Evolutionary conservation across 2,797 vertebrate species (phyloP).

Genomic region (Semotilus atromaculatus): DNA sequence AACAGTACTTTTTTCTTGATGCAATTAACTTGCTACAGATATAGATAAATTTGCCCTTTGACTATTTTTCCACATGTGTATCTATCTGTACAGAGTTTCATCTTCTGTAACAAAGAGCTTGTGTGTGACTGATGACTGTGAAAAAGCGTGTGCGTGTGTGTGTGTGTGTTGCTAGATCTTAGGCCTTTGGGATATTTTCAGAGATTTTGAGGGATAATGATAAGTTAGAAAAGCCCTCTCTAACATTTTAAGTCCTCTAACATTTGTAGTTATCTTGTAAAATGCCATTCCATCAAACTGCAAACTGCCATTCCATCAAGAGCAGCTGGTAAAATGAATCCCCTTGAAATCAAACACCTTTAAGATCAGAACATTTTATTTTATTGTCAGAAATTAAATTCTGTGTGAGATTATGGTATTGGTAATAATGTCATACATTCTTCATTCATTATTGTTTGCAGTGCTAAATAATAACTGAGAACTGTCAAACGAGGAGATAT

Average conservation of each 20-base stretch:
- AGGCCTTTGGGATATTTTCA: slow-evolving; percentile 43
- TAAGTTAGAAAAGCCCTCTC: slow-evolving; percentile 46
- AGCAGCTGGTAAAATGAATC: slow-evolving; percentile 47
- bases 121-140: background rate
- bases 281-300: slow-evolving; percentile 56
- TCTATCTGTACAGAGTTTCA: background rate
- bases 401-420: slow-evolving; percentile 27
- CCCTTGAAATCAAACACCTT: slow-evolving; percentile 53
- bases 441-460: slow-evolving; percentile 38
- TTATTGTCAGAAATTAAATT: slow-evolving; percentile 42
- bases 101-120: slow-evolving; percentile 27
- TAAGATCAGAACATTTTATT: slow-evolving; percentile 43
- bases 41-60: background rate
- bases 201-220: slow-evolving; percentile 30
- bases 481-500: slow-evolving; percentile 36
- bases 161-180: slow-evolving; percentile 37
- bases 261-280: slow-evolving; percentile 56
- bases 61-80: slow-evolving; percentile 2
- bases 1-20: background rate
- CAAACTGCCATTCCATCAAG: slow-evolving; percentile 55
- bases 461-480: slow-evolving; percentile 25
- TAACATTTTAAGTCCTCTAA: slow-evolving; percentile 51
- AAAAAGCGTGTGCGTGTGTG: slow-evolving; percentile 10
- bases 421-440: slow-evolving; percentile 40
- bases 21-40: background rate